Percentiles rank a stretch among this genome's conserved stretches.
These are phyloP conservation scores for Acanthopagrus latus DNA, from an alignment of 2,797 vertebrate genomes.

Conservation along the genomic window DNA sequence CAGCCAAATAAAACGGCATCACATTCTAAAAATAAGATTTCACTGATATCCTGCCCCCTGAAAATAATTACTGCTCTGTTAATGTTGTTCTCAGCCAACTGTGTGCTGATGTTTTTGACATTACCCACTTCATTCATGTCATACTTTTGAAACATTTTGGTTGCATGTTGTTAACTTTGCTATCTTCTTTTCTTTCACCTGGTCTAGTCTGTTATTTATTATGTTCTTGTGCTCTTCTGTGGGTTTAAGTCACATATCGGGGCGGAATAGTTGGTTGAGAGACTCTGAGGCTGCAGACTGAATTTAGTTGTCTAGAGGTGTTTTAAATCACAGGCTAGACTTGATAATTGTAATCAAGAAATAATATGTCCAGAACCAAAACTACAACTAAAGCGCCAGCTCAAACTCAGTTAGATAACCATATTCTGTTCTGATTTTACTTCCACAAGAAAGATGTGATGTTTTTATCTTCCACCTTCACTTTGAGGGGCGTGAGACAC, in stretches of 20 bases:
- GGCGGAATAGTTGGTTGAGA: background rate
- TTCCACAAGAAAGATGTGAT: background rate
- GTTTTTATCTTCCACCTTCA: background rate
- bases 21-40: background rate
- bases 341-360: background rate
- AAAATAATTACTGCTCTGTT: background rate
- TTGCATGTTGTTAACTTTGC: background rate
- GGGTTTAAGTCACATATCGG: background rate
- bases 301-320: background rate
- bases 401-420: background rate
- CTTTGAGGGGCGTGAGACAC: too few relatives aligned
- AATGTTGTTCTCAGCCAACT: background rate
- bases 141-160: background rate
- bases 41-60: background rate
- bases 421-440: background rate
- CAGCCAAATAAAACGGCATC: background rate
- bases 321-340: constrained; percentile 1
- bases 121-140: background rate
- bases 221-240: background rate
- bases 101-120: background rate
- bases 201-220: background rate
- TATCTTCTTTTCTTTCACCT: background rate
- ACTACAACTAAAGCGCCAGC: background rate
- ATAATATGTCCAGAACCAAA: background rate
- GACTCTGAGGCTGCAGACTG: background rate